Evolutionary conservation across 2,113 vertebrate species (phyloP).

Genomic region (Danio rerio): GRCz12tu NC_133179.1:18788501-18789000

Average conservation of each 20-base stretch:
- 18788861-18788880: no score
- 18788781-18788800: background rate
- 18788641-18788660: background rate
- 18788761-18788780: background rate
- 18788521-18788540: background rate
- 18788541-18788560: constrained; percentile 14
- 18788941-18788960: no score
- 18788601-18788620: background rate
- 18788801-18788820: background rate
- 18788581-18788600: constrained; percentile 58
- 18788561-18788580: constrained; percentile 14
- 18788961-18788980: no score
- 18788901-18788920: no score
- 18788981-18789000: no score
- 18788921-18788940: no score
- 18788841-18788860: no score
- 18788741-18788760: background rate
- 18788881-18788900: no score
- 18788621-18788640: background rate
- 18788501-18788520: background rate
- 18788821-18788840: no score
- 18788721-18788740: background rate
- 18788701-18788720: background rate
- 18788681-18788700: background rate
- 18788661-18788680: background rate